Conservation (phyloP, 2,888 invertebrate species). For the Bursaphelenchus okinawaensis region DNA sequence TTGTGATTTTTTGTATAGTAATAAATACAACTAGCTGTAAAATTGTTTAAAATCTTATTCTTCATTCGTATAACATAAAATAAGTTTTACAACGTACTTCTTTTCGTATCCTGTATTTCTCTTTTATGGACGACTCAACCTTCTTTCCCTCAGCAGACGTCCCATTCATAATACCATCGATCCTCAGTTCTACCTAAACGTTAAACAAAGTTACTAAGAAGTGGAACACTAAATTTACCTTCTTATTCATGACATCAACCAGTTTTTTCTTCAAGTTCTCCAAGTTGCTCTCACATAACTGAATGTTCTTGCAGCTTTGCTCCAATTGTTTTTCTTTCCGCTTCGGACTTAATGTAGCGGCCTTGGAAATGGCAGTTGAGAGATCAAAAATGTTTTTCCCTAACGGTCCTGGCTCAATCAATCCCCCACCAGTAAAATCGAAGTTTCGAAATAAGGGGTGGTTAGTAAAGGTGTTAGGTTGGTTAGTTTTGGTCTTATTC, state of each 20-base stretch:
- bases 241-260: neutral
- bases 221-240: neutral
- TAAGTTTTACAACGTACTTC: too few species aligned
- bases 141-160: neutral
- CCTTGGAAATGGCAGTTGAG: neutral
- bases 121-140: neutral
- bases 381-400: neutral
- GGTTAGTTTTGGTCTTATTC: neutral
- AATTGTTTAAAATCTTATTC: too few species aligned
- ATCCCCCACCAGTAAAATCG: neutral
- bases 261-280: slow-evolving; percentile 2
- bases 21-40: too few species aligned
- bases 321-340: neutral
- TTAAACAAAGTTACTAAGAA: neutral
- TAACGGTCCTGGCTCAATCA: neutral
- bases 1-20: too few species aligned
- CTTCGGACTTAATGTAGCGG: neutral
- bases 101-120: neutral
- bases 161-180: neutral
- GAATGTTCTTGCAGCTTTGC: neutral
- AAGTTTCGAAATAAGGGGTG: neutral
- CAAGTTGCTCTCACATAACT: neutral
- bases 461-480: neutral
- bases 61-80: too few species aligned
- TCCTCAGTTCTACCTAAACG: slow-evolving; percentile 3